These are phyloP conservation scores for Telmatochromis sp. DNA, from an alignment of 2,113 vertebrate genomes.

Conservation along the genomic window DNA sequence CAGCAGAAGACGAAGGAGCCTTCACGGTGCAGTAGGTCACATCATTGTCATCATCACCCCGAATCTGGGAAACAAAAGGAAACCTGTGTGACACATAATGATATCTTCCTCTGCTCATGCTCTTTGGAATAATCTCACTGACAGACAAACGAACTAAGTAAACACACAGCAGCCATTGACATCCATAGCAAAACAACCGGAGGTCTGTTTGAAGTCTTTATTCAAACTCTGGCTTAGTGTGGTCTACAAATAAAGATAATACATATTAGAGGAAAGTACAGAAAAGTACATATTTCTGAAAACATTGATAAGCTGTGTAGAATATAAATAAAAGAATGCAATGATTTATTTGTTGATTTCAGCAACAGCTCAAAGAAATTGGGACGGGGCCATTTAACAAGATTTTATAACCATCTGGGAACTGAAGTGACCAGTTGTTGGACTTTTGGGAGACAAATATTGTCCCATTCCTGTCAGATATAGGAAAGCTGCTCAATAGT, in stretches of 20 bases:
- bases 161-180: neutral
- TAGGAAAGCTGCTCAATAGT: neutral
- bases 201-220: neutral
- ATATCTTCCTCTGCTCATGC: neutral
- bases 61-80: neutral
- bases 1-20: neutral
- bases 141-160: neutral
- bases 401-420: neutral
- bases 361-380: neutral
- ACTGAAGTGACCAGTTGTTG: neutral
- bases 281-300: neutral
- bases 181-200: neutral
- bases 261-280: neutral
- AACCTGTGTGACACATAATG: neutral
- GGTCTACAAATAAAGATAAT: neutral
- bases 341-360: neutral
- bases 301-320: accelerated
- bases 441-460: neutral
- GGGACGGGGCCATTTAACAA: neutral
- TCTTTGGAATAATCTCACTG: neutral
- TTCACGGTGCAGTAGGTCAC: neutral
- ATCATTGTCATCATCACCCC: neutral
- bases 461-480: neutral
- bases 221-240: neutral
- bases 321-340: accelerated